Percentiles rank a stretch among this genome's conserved stretches.
phyloP scores from a whole-genome alignment of 1,140 invertebrate species.

The Armadillidium nasatum region DNA sequence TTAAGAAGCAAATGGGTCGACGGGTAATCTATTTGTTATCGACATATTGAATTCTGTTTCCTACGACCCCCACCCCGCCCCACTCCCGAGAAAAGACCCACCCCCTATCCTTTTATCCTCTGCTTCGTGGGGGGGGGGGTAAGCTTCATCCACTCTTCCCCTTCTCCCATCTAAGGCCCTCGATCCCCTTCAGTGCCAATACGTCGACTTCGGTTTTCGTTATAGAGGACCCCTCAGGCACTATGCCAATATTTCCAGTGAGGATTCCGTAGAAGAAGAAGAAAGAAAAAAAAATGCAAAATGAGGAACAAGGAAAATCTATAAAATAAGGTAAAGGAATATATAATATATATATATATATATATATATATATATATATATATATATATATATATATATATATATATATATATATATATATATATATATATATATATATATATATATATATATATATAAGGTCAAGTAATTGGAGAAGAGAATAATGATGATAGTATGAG shows the following conservation, averaged over 20 bases:
- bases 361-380: neutral
- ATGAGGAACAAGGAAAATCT: no score
- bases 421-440: neutral
- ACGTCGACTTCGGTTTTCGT: slow-evolving; percentile 6
- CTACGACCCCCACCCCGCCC: no score
- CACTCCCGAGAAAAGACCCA: no score
- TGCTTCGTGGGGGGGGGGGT: no score
- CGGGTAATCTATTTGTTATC: slow-evolving; percentile 11
- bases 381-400: slow-evolving; percentile 7
- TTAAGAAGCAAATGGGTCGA: slow-evolving; percentile 3
- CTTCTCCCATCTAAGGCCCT: neutral
- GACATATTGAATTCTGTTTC: neutral
- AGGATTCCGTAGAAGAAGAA: neutral
- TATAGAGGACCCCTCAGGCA: slow-evolving; percentile 7
- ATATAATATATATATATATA: neutral
- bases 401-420: slow-evolving; percentile 17
- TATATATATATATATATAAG: no score
- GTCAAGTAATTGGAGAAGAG: no score
- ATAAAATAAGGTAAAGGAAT: no score
- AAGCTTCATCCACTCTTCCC: neutral
- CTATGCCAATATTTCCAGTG: slow-evolving; percentile 7
- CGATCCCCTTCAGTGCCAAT: slow-evolving; percentile 1
- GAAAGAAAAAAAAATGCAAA: neutral
- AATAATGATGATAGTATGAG: no score
- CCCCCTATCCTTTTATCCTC: no score